Evolutionary conservation across 2,797 vertebrate species (phyloP).

Genomic region (Mormyrops attenuatus): DNA sequence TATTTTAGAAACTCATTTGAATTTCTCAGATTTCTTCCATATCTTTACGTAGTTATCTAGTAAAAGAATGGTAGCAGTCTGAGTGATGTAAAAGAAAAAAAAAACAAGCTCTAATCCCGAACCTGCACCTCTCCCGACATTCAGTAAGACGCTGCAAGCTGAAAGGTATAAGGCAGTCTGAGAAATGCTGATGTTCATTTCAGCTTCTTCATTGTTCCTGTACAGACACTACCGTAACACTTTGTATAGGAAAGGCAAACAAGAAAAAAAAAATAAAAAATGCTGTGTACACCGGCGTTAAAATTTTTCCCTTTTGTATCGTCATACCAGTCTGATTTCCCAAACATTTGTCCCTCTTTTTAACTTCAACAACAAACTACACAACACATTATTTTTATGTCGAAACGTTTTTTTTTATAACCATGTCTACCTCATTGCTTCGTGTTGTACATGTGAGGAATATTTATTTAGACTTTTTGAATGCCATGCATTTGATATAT

Average conservation of each 20-base stretch:
- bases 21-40: neutral
- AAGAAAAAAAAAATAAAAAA: neutral
- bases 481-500: conserved; percentile 82
- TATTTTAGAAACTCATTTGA: neutral
- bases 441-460: conserved; percentile 98
- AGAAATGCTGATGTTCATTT: neutral
- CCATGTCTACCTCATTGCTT: conserved; percentile 99
- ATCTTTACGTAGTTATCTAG: conserved; percentile 28
- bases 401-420: conserved; percentile 81
- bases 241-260: conserved; percentile 27
- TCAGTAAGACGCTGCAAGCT: neutral
- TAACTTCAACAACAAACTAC: conserved; percentile 36
- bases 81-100: conserved; percentile 37
- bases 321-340: conserved; percentile 59
- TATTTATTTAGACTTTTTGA: conserved; percentile 89
- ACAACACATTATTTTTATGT: conserved; percentile 61
- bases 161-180: neutral
- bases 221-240: conserved; percentile 43
- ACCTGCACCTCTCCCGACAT: neutral
- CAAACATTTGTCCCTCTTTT: conserved; percentile 55
- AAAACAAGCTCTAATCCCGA: neutral
- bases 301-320: conserved; percentile 71
- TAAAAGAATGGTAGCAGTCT: conserved; percentile 58
- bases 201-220: neutral
- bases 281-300: conserved; percentile 64